These are phyloP conservation scores for Drosophila rufa DNA, from an alignment of 1,140 invertebrate genomes.

Conservation along the genomic window DNA sequence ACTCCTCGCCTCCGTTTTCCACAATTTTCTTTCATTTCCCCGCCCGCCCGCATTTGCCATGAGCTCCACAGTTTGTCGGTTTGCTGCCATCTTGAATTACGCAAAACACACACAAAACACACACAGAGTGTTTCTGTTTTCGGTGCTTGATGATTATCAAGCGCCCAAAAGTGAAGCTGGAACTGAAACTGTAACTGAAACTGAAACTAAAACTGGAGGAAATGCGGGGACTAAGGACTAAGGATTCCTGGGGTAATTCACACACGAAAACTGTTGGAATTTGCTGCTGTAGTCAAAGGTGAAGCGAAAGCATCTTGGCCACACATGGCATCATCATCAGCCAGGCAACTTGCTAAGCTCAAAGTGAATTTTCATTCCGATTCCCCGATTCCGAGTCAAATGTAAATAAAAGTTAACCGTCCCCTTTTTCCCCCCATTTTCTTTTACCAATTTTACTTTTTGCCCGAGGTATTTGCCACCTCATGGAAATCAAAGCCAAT, in stretches of 20 bases:
- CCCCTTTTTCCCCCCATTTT: background rate
- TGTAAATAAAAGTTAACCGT: conserved; percentile 29
- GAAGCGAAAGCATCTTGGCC: conserved; percentile 52
- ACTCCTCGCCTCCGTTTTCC: conserved; percentile 12
- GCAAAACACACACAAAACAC: conserved; percentile 37
- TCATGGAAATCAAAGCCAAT: conserved; percentile 18
- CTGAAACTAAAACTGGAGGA: conserved; percentile 11
- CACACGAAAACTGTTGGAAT: conserved; percentile 66
- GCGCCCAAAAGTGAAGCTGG: conserved; percentile 22
- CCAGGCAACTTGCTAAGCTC: conserved; percentile 6
- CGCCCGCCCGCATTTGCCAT: background rate
- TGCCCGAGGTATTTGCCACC: conserved; percentile 2
- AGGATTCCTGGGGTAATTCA: conserved; percentile 30
- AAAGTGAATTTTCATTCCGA: conserved; percentile 23
- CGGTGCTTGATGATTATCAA: conserved; percentile 60
- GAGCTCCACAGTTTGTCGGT: conserved; percentile 12
- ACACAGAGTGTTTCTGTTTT: conserved; percentile 44
- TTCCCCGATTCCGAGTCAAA: background rate
- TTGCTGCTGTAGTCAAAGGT: conserved; percentile 62
- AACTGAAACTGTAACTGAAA: conserved; percentile 16
- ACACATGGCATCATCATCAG: conserved; percentile 23
- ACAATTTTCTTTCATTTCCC: conserved; percentile 8
- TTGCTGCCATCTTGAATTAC: conserved; percentile 53
- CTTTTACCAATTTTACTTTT: conserved; percentile 2
- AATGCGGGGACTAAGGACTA: background rate